Conservation (phyloP, 2,113 vertebrate species). For the Zosterops japonicus region DNA sequence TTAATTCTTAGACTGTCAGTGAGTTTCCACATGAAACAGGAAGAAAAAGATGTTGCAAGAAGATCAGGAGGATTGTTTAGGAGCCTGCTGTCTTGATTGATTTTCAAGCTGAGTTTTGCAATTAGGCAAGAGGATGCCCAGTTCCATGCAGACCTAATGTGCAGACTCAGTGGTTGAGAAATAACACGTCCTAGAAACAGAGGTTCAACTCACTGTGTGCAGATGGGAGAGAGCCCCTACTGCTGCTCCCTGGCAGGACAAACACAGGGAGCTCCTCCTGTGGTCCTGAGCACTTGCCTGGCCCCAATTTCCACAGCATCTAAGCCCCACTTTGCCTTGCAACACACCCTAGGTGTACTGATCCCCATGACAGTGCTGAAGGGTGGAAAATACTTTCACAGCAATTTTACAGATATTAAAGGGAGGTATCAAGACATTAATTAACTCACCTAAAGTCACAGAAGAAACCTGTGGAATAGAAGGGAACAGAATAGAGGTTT, state of each 20-base stretch:
- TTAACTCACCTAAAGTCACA: neutral
- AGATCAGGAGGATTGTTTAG: constrained; percentile 13
- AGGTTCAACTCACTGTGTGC: neutral
- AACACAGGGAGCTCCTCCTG: neutral
- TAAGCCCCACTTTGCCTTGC: neutral
- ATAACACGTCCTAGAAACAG: neutral
- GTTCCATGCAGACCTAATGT: neutral
- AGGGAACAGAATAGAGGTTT: neutral
- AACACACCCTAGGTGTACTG: neutral
- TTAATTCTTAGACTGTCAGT: neutral
- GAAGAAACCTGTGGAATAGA: neutral
- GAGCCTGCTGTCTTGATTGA: neutral
- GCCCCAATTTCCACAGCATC: neutral
- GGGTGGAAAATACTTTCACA: neutral
- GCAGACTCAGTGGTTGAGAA: neutral
- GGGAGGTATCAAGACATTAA: neutral
- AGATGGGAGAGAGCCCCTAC: neutral
- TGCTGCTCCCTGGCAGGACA: neutral
- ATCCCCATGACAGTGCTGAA: neutral
- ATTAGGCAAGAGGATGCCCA: constrained; percentile 20
- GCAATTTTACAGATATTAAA: neutral
- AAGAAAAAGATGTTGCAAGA: constrained; percentile 15
- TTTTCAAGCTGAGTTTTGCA: constrained; percentile 36
- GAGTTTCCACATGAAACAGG: neutral
- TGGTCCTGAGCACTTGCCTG: neutral